These are phyloP conservation scores for Callorhinus ursinus DNA, from an alignment of 2,113 vertebrate species.

Conservation along the genomic window DNA sequence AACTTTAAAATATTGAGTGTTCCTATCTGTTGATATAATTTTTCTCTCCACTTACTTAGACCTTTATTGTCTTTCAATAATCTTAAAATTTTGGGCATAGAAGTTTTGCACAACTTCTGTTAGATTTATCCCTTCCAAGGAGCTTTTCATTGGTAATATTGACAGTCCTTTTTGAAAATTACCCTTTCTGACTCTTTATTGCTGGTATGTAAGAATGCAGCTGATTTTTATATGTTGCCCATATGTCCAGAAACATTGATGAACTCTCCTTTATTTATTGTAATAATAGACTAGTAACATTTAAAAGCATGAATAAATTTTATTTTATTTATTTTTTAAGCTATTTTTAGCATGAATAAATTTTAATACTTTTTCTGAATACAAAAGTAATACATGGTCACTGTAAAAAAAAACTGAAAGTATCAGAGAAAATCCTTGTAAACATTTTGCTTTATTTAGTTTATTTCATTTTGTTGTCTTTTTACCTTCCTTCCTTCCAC, in stretches of 20 bases:
- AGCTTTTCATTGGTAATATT: neutral
- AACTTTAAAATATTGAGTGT: constrained; percentile 14
- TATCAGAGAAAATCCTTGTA: neutral
- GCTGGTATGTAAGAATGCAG: neutral
- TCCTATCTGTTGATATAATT: neutral
- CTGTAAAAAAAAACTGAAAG: neutral
- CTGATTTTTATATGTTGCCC: neutral
- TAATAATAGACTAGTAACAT: neutral
- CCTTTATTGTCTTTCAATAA: neutral
- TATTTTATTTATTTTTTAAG: neutral
- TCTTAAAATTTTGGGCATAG: neutral
- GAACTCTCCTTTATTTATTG: neutral
- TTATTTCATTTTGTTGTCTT: neutral
- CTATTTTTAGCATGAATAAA: neutral
- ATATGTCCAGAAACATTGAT: neutral
- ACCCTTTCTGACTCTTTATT: neutral
- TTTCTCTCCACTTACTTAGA: neutral
- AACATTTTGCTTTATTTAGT: neutral
- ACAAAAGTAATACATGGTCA: neutral
- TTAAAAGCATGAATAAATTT: neutral
- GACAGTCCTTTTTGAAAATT: neutral
- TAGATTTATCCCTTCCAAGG: neutral
- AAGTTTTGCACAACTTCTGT: neutral
- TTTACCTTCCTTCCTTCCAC: neutral
- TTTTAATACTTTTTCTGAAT: neutral